phyloP scores from a whole-genome alignment of 2,113 vertebrate species.

The Pantherophis guttatus region DNA sequence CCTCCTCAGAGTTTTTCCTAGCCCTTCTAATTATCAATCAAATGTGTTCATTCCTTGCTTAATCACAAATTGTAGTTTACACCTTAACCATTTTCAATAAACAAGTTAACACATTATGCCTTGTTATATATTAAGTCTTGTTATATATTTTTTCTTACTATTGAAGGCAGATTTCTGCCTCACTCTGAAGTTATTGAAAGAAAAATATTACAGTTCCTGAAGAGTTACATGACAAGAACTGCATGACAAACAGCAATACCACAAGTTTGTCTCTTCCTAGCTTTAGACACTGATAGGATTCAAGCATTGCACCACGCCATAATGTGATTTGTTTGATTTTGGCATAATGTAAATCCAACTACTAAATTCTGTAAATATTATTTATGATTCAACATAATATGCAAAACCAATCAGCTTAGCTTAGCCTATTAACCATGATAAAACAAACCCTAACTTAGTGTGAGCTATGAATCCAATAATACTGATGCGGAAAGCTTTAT shows the following conservation, averaged over 20 bases:
- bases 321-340: neutral
- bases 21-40: neutral
- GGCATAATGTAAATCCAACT: neutral
- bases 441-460: neutral
- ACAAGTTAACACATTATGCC: neutral
- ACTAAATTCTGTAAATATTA: neutral
- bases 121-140: neutral
- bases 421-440: neutral
- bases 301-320: neutral
- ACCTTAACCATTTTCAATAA: neutral
- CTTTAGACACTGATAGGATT: neutral
- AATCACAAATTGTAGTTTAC: neutral
- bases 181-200: neutral
- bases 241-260: neutral
- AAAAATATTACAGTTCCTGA: neutral
- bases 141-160: neutral
- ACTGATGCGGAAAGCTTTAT: neutral
- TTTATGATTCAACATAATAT: neutral
- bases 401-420: neutral
- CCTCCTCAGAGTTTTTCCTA: neutral
- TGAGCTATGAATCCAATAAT: neutral
- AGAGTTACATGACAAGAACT: neutral
- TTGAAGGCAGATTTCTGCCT: neutral
- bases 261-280: neutral
- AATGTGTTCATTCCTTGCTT: neutral